A percentile compares a stretch with the other conserved stretches of the same genome.
phyloP scores from a whole-genome alignment of 2,113 vertebrate genomes.

The Bufo bufo region DNA sequence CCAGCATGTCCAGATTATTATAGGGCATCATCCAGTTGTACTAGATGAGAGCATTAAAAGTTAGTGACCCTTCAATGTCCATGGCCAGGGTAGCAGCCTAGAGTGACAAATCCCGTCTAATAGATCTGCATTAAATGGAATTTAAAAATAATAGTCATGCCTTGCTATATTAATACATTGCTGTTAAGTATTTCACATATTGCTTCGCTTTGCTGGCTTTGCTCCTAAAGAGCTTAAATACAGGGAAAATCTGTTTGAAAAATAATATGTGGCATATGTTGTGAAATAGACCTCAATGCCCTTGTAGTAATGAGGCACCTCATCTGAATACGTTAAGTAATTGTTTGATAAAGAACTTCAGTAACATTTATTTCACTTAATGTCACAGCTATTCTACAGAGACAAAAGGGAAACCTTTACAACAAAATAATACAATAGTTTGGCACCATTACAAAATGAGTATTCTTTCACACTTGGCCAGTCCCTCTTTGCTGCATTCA shows the following conservation, averaged over 20 bases:
- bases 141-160: neutral
- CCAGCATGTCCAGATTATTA: too few species aligned
- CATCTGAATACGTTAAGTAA: conserved; percentile 24
- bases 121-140: neutral
- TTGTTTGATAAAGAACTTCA: conserved; percentile 31
- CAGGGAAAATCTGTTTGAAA: neutral
- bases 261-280: conserved; percentile 20
- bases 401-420: conserved; percentile 33
- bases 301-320: conserved; percentile 35
- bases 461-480: conserved; percentile 38
- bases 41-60: too few species aligned
- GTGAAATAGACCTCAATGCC: conserved; percentile 1
- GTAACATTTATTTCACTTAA: conserved; percentile 52
- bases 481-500: conserved; percentile 45
- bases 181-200: conserved; percentile 7
- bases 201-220: neutral
- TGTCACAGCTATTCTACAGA: conserved; percentile 30
- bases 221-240: neutral
- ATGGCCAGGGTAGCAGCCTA: neutral
- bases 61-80: neutral
- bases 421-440: conserved; percentile 32
- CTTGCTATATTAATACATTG: neutral
- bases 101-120: neutral
- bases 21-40: too few species aligned
- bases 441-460: conserved; percentile 44